These are phyloP conservation scores for Latrodectus elegans DNA, from an alignment of 2,888 invertebrate genomes.

Conservation along the genomic window DNA sequence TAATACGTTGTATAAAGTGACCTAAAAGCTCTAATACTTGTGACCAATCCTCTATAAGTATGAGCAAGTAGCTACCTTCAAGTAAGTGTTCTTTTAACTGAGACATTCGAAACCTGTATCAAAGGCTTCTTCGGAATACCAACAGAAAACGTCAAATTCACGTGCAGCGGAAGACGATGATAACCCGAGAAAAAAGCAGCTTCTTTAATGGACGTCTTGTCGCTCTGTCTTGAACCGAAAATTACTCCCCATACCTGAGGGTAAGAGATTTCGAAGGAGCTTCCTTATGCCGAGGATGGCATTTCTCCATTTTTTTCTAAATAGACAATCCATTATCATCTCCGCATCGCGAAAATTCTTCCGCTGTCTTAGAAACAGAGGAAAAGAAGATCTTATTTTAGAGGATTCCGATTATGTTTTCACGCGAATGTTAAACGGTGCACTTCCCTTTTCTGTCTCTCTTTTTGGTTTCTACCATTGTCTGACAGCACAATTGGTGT, in stretches of 20 bases:
- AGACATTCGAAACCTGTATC: background rate
- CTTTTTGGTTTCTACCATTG: background rate
- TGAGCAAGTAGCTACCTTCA: no score
- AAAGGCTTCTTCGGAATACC: background rate
- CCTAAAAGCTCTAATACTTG: no score
- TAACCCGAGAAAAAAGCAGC: background rate
- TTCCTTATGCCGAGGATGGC: background rate
- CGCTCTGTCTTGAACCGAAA: background rate
- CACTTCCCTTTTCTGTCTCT: no score
- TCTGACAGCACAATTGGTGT: background rate
- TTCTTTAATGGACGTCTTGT: conserved; percentile 5
- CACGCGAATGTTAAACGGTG: conserved; percentile 34
- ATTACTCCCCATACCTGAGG: conserved; percentile 3
- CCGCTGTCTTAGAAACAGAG: background rate
- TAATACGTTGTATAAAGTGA: no score
- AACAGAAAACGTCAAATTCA: background rate
- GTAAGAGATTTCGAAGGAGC: background rate
- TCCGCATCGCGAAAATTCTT: background rate
- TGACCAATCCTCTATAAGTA: no score
- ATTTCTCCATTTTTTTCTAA: background rate
- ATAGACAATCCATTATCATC: conserved; percentile 5
- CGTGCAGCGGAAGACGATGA: background rate
- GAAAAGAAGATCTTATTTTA: conserved; percentile 15
- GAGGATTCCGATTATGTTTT: conserved; percentile 35
- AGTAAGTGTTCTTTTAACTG: background rate